Base-by-base conservation (phyloP, 1,140 invertebrate genomes). In the Batillaria attramentaria region DNA sequence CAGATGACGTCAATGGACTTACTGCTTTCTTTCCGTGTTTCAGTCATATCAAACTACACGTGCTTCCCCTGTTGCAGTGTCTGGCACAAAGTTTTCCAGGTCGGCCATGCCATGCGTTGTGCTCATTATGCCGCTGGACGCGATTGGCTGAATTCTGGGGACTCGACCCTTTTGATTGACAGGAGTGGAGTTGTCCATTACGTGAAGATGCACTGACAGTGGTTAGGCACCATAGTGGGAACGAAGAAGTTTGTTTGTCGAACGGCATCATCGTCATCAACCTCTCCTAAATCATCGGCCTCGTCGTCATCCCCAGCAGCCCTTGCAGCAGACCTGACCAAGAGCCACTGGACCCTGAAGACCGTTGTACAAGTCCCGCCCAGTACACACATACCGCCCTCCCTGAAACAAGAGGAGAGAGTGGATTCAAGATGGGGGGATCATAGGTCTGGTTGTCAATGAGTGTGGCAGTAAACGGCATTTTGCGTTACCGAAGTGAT, bases 201-300 rank as follows among this genome's bases (percentile, higher is more conserved):
- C n/a, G 31, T 33, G 37, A 75, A 75, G 5, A 75, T 24, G 20
- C 72, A 75, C 72, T 75, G 72, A 28, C 72, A 75, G 54, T 75
- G 72, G 37, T 75, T 75, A 39, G 72, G 6, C 35, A 75, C 72
- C 72, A 75, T 75, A 35, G 54, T 28, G 3, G 72, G 72, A 13
- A 75, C 54, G 18, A 75, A 75, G 18, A 75, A 16, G 24, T 41
- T 24, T 2, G 0, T 10, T 28, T 75, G n/a, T 60, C 35, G 37
- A 41, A 3, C 24, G 35, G 50, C 54, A 2, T 43, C 4, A 39
- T 37, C 35, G 33, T 33, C 50, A 42, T 69, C 39, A 39, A 31
- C 68, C 28, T 70, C 68, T n/a, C 20, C 68, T 13, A 8, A 31
- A 16, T 46, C 24, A 28, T 46, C 68, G 28, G 43, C 68, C 43